A percentile compares a stretch with the other conserved stretches of the same genome.
Evolutionary conservation across 2,797 vertebrate genomes (phyloP).

Genomic region (Thunnus albacares): DNA sequence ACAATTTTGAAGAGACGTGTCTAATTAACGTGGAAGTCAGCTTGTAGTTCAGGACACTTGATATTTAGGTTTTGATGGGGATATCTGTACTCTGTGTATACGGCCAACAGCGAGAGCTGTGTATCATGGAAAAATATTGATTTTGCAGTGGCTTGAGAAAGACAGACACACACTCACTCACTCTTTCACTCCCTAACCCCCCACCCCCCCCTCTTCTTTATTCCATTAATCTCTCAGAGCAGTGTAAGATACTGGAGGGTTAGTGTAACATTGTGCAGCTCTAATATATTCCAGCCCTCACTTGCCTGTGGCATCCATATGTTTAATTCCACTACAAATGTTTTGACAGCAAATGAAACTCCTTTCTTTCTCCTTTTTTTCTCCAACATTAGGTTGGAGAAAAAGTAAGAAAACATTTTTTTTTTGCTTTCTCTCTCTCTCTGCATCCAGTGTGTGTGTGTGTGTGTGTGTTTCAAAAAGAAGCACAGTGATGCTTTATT

Average conservation of each 20-base stretch:
- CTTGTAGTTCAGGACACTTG: slow-evolving; percentile 13
- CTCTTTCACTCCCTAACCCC: slow-evolving; percentile 1
- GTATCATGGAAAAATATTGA: slow-evolving; percentile 75
- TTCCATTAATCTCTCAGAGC: slow-evolving; percentile 80
- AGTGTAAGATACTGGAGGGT: slow-evolving; percentile 80
- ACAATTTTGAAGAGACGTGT: slow-evolving; percentile 64
- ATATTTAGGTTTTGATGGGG: slow-evolving; percentile 69
- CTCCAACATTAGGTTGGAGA: slow-evolving; percentile 32
- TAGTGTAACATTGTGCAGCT: slow-evolving; percentile 77
- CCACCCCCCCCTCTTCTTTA: slow-evolving; percentile 57
- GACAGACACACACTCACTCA: slow-evolving; percentile 59
- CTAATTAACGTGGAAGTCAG: slow-evolving; percentile 44
- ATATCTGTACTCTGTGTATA: slow-evolving; percentile 38
- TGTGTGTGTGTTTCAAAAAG: slow-evolving; percentile 67
- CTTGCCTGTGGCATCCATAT: slow-evolving; percentile 81
- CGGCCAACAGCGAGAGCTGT: slow-evolving; percentile 46
- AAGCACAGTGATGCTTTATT: slow-evolving; percentile 80
- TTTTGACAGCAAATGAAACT: slow-evolving; percentile 84
- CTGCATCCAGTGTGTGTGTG: slow-evolving; percentile 40
- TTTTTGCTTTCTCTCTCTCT: slow-evolving; percentile 15
- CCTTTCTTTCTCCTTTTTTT: slow-evolving; percentile 48
- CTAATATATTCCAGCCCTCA: slow-evolving; percentile 80
- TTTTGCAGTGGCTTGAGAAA: slow-evolving; percentile 69
- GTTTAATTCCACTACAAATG: slow-evolving; percentile 86
- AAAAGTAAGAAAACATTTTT: slow-evolving; percentile 10